Evolutionary conservation across 2,888 invertebrate species (phyloP), one percentile per base, ranked within the genome.

Genomic region (Crossocerus cetratus): DNA sequence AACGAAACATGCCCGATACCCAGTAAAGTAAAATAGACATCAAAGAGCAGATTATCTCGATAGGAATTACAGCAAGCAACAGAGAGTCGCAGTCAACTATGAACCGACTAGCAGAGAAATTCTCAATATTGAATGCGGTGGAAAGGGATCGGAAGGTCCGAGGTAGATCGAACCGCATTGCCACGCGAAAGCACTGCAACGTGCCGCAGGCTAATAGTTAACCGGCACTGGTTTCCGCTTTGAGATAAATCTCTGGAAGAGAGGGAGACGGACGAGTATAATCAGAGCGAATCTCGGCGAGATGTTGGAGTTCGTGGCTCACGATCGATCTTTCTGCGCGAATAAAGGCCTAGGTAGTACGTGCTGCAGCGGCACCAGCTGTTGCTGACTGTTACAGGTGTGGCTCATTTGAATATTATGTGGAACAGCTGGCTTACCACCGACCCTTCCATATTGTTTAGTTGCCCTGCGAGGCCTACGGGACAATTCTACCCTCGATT

Each of bases 331-430:
- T 78, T 62, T 16, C 62, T 53, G 60, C 64, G 62, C 62, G 61
- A 55, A 64, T 68, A 65, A 68, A 72, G 54, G 63, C 70, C 32
- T 8, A 32, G 32, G 54, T 67, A 65, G 54, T 67, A 65, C 58
- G 61, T 42, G 55, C n/a, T 59, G 65, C 64, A 65, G 56, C 67
- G 59, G 65, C 70, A 66, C 61, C 49, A 14, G 16, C 49, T 49
- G 49, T 49, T 49, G 49, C 49, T 32, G 4, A 32, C 57, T 32
- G 64, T 22, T 58, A 75, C 82, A 83, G 83, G 80, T 84, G 78
- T 73, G 75, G 73, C 73, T 80, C 77, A 75, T 80, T 80, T 79
- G 72, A 81, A 81, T 81, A 75, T 81, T 72, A 79, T 72, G 72
- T 73, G 68, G 68, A 81, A 72, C 79, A 81, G 72, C 70, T 73